phyloP scores from a whole-genome alignment of 2,113 vertebrate species.

The Ceyx margarethae region DNA sequence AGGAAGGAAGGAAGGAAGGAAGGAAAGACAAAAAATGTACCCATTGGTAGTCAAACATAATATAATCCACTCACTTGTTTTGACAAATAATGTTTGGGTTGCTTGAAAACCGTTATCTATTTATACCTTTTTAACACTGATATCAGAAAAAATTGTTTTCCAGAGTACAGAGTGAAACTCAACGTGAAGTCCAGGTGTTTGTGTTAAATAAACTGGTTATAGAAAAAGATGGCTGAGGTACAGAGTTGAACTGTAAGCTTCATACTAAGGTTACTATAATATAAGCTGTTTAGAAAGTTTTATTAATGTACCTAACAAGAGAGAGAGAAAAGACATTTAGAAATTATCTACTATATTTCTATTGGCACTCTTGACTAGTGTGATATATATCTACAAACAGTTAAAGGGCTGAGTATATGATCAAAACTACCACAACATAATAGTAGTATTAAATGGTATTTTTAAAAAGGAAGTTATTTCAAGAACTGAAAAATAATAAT shows the following conservation, averaged over 20 bases:
- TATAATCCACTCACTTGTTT: not conserved
- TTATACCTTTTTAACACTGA: not conserved
- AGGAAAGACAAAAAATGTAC: not conserved
- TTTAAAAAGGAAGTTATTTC: not conserved
- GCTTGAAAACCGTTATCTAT: not conserved
- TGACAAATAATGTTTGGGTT: not conserved
- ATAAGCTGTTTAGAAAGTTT: not conserved
- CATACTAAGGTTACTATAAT: not conserved
- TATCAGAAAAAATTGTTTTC: not conserved
- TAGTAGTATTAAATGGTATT: not conserved
- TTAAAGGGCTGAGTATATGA: not conserved
- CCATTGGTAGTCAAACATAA: not conserved
- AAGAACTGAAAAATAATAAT: not conserved
- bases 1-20: not conserved
- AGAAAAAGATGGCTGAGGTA: not conserved
- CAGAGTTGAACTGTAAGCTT: not conserved
- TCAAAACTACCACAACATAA: not conserved
- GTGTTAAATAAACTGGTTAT: not conserved
- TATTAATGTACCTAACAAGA: not conserved
- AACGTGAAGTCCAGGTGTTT: not conserved
- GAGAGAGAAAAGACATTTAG: not conserved
- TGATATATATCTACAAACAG: not conserved
- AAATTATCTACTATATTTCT: not conserved
- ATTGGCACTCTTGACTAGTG: not conserved
- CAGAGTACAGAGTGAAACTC: not conserved